These are phyloP conservation scores for Spodoptera frugiperda DNA, from an alignment of 1,140 invertebrate genomes.

Conservation along the genomic window DNA sequence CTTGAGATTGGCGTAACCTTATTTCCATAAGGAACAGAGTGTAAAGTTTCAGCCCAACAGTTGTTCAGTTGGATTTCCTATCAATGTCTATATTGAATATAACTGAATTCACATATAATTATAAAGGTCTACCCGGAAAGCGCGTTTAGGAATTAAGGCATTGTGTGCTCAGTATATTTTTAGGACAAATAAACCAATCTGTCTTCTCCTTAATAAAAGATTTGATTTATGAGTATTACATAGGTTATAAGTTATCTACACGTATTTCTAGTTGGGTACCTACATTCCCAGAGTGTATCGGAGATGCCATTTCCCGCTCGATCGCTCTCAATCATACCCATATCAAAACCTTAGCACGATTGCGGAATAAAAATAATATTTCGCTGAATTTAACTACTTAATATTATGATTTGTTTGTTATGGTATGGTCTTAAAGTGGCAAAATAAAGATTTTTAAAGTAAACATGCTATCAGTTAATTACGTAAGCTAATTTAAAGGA, in stretches of 20 bases:
- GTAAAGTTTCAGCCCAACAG: too few species aligned
- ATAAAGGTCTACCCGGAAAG: too few species aligned
- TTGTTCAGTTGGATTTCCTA: too few species aligned
- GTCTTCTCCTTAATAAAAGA: neutral
- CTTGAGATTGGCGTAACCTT: too few species aligned
- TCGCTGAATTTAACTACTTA: neutral
- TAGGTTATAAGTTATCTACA: neutral
- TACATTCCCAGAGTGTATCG: constrained; percentile 65
- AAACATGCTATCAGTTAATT: too few species aligned
- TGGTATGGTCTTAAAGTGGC: neutral
- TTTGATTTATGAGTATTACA: neutral
- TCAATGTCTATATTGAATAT: too few species aligned
- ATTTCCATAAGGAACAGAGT: too few species aligned
- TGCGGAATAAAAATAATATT: constrained; percentile 40
- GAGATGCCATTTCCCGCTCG: constrained; percentile 76
- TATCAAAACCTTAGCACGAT: constrained; percentile 56
- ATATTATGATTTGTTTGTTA: neutral
- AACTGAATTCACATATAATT: too few species aligned
- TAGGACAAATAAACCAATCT: too few species aligned
- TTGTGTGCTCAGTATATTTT: neutral
- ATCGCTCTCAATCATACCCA: constrained; percentile 77
- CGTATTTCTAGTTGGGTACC: neutral
- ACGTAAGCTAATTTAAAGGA: too few species aligned
- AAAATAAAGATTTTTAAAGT: too few species aligned
- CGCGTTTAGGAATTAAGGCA: too few species aligned